These are phyloP conservation scores for Coelogynopora nodosa DNA, from an alignment of 2,888 invertebrate species.

Conservation along the genomic window DNA sequence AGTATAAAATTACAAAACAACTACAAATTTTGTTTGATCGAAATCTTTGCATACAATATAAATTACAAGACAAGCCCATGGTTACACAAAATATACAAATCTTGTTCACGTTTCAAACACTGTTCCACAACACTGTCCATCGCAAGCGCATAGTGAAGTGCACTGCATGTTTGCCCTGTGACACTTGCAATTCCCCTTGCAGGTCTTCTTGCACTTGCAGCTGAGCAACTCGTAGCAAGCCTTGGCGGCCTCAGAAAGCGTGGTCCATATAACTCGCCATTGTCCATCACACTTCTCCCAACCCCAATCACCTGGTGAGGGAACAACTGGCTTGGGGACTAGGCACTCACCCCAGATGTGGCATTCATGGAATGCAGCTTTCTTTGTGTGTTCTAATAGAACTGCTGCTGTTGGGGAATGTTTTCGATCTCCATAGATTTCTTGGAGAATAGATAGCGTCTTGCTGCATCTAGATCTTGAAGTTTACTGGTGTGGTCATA, in stretches of 20 bases:
- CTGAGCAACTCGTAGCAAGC: slow-evolving; percentile 24
- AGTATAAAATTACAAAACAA: slow-evolving; percentile 23
- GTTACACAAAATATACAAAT: background rate
- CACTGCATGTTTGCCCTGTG: slow-evolving; percentile 17
- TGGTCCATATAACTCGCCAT: slow-evolving; percentile 11
- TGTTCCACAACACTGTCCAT: background rate
- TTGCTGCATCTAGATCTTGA: background rate
- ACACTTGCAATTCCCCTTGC: slow-evolving; percentile 5
- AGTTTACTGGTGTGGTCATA: slow-evolving; percentile 36
- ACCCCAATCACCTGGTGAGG: slow-evolving; percentile 20
- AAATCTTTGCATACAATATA: no score
- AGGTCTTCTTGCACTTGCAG: slow-evolving; percentile 28
- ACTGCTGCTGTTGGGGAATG: slow-evolving; percentile 36
- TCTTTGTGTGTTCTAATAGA: slow-evolving; percentile 20
- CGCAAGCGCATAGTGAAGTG: background rate
- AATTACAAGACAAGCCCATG: no score
- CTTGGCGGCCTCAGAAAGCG: background rate
- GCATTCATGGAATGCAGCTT: background rate
- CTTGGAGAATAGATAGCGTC: background rate
- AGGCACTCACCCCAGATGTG: slow-evolving; percentile 23
- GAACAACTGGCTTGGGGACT: slow-evolving; percentile 4
- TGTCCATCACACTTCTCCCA: slow-evolving; percentile 10
- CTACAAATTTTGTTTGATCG: background rate
- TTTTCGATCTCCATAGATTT: slow-evolving; percentile 34
- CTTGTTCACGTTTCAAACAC: background rate